Evolutionary conservation across 1,140 invertebrate species (phyloP).

Genomic region (Homalodisca vitripennis): DNA sequence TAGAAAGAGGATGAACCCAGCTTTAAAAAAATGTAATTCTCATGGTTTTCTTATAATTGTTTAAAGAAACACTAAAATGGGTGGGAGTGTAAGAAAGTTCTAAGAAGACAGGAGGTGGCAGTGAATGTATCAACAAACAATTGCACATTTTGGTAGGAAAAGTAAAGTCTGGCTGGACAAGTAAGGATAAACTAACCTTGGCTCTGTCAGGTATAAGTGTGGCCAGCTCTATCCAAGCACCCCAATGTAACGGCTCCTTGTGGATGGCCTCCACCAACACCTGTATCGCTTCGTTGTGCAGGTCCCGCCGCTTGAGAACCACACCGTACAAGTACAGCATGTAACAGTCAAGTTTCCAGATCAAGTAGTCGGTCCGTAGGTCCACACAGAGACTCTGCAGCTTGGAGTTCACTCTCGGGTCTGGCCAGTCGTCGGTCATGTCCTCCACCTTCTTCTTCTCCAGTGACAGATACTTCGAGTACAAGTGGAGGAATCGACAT

Average conservation of each 20-base stretch:
- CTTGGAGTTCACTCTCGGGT: slow-evolving; percentile 58
- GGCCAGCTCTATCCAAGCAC: slow-evolving; percentile 91
- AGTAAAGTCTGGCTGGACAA: not conserved
- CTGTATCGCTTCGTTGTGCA: slow-evolving; percentile 69
- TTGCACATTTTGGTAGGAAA: not conserved
- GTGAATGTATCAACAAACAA: not conserved
- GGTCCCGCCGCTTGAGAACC: slow-evolving; percentile 83
- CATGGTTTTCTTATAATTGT: too few relatives aligned
- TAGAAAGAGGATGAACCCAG: too few relatives aligned
- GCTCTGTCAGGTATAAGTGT: slow-evolving; percentile 76
- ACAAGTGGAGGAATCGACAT: slow-evolving; percentile 76
- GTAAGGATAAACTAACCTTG: slow-evolving; percentile 37
- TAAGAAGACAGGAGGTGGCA: too few relatives aligned
- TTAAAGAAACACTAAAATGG: too few relatives aligned
- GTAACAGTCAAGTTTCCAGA: slow-evolving; percentile 78
- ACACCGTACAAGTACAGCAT: slow-evolving; percentile 89
- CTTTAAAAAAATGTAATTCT: too few relatives aligned
- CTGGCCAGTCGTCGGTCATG: slow-evolving; percentile 69
- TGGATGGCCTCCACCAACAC: slow-evolving; percentile 76
- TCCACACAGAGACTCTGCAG: slow-evolving; percentile 57
- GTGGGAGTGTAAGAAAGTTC: too few relatives aligned
- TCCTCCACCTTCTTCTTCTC: slow-evolving; percentile 88
- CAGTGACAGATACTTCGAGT: slow-evolving; percentile 82
- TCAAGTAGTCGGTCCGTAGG: slow-evolving; percentile 58
- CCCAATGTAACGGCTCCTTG: slow-evolving; percentile 84